Conservation (phyloP, 2,113 vertebrate genomes). For the Corvus hawaiiensis region DNA sequence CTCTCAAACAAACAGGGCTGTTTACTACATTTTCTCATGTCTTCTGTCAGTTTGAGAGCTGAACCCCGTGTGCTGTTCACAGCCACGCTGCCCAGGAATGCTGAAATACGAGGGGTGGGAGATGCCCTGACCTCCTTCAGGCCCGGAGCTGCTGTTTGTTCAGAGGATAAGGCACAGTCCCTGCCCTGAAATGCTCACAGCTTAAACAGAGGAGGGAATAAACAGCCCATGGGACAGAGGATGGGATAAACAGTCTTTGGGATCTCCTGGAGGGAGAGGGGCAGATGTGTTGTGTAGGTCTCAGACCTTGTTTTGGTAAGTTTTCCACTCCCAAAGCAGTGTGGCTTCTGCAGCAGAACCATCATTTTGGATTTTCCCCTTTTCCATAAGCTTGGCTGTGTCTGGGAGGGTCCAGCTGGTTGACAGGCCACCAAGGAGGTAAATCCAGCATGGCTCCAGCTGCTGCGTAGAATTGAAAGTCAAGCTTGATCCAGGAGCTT, state of each 20-base stretch:
- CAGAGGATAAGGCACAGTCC: neutral
- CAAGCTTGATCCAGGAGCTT: neutral
- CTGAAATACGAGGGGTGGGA: neutral
- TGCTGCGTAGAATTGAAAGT: neutral
- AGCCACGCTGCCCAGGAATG: neutral
- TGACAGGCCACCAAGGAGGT: neutral
- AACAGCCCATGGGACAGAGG: neutral
- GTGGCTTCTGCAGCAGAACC: neutral
- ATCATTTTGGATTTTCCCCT: neutral
- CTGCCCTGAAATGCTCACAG: neutral
- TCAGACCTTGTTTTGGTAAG: neutral
- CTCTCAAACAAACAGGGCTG: neutral
- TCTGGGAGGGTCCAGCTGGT: neutral
- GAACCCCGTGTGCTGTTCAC: neutral
- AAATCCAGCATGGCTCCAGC: neutral
- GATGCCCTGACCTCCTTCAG: neutral
- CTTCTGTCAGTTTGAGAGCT: neutral
- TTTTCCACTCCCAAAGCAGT: neutral
- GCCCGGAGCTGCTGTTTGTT: neutral
- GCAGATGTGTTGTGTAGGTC: neutral
- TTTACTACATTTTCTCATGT: neutral
- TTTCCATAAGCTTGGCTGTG: neutral
- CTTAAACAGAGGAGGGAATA: neutral
- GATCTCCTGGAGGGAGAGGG: rapidly evolving
- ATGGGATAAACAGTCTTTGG: neutral